Conservation (phyloP, 2,888 invertebrate genomes). For the Lepidochrysops patricia region DNA sequence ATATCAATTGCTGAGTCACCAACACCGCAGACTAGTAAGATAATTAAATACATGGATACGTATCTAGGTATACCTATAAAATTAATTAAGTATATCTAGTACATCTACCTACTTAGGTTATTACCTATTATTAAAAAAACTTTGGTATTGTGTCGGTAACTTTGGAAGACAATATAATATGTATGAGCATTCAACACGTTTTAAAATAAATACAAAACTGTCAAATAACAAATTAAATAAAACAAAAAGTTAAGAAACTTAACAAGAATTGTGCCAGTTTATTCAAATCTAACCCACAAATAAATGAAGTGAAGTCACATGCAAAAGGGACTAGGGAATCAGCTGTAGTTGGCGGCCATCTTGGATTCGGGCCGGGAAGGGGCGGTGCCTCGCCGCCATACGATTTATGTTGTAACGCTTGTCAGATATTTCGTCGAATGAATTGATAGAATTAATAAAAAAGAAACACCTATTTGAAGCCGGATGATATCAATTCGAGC, state of each 20-base stretch:
- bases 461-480: not conserved
- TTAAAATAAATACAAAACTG: no score
- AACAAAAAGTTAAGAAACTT: not conserved
- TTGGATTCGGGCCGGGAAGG: slow-evolving; percentile 49
- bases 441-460: slow-evolving; percentile 23
- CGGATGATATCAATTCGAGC: not conserved
- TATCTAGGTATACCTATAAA: no score
- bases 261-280: not conserved
- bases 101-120: no score
- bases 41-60: no score
- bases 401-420: slow-evolving; percentile 55
- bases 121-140: no score
- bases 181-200: no score
- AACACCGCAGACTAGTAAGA: no score
- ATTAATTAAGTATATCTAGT: no score
- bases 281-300: not conserved
- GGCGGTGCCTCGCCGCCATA: slow-evolving; percentile 42
- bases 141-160: no score
- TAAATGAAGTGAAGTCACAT: slow-evolving; percentile 32
- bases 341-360: slow-evolving; percentile 61
- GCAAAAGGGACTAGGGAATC: slow-evolving; percentile 44
- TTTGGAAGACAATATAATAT: no score
- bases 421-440: slow-evolving; percentile 35
- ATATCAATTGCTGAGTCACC: not conserved
- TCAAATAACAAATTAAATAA: no score